These are phyloP conservation scores for Lepidonotus clava DNA, from an alignment of 2,888 invertebrate species.

Conservation along the genomic window DNA sequence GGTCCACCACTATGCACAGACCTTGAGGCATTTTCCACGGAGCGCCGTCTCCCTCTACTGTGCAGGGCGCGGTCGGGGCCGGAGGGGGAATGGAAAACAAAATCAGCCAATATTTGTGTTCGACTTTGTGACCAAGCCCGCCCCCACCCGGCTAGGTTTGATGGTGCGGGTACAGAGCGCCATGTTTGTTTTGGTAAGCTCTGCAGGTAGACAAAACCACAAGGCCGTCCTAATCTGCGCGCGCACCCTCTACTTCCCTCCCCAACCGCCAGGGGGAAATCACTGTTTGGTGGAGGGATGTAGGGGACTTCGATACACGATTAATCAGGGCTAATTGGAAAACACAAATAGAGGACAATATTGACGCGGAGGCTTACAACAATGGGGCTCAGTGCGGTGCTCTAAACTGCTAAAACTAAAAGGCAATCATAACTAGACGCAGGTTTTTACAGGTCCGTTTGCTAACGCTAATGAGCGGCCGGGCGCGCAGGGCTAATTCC, in stretches of 20 bases:
- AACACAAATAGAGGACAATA: too few relatives aligned
- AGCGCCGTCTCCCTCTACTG: too few relatives aligned
- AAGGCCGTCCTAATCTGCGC: too few relatives aligned
- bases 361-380: not conserved
- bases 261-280: not conserved
- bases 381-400: not conserved
- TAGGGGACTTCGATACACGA: too few relatives aligned
- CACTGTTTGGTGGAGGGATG: too few relatives aligned
- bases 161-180: too few relatives aligned
- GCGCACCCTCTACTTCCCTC: not conserved
- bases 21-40: too few relatives aligned
- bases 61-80: not conserved
- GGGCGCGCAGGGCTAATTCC: not conserved
- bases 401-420: not conserved
- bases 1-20: too few relatives aligned
- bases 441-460: not conserved
- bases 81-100: not conserved
- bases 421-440: not conserved
- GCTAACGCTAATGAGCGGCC: not conserved
- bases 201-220: too few relatives aligned
- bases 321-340: not conserved
- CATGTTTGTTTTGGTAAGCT: not conserved
- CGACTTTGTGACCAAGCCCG: too few relatives aligned
- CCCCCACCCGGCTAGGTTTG: too few relatives aligned
- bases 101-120: constrained; percentile 1